Base-by-base conservation (phyloP, 2,888 invertebrate genomes). In the Harpalus rubripes region DNA sequence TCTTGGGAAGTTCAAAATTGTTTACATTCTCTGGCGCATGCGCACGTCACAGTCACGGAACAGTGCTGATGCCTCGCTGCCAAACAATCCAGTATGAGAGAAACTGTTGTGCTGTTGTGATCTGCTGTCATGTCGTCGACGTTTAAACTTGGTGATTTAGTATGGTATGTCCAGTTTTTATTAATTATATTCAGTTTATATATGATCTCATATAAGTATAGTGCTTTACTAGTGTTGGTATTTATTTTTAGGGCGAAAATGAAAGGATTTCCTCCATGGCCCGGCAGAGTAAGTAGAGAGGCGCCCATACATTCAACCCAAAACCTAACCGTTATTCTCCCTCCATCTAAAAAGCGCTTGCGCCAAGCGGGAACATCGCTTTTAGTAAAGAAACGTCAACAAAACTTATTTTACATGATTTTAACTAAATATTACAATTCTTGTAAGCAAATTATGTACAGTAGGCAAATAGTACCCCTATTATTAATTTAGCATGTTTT, bases 201-300 rank as follows among this genome's bases (percentile, higher is more conserved):
- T 26, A 16, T 39, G 39, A 12, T 59, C 18, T 12, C 56, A 58
- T 79, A 44, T 85, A 86, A 86, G 81, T 86, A 86, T 86, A 87
- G 85, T 81, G 78, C 15, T 10, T 65, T 84, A 86, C 18, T 68
- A 85, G 26, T 86, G 87, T 84, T 86, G 87, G 88, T 89, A 89
- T 89, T 90, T 90, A 88, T 89, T 88, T 94, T 88, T 94, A 98
- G 98, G 98, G 98, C 98, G 85, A 98, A 98, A 94, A 98, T 98
- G 98, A 98, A 98, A 93, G 97, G 98, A 88, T 98, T 97, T 93
- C 96, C 97, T 88, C 97, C 98, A 87, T 98, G 98, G 98, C 98
- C 98, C 87, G 98, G 97, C 92, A 96, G 97, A 95, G 98, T 98
- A 94, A 96, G 96, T 95, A 91, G 89, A 86, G 85, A 74, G 72